Conservation (phyloP, 2,113 vertebrate species). For the Xenopus laevis region DNA sequence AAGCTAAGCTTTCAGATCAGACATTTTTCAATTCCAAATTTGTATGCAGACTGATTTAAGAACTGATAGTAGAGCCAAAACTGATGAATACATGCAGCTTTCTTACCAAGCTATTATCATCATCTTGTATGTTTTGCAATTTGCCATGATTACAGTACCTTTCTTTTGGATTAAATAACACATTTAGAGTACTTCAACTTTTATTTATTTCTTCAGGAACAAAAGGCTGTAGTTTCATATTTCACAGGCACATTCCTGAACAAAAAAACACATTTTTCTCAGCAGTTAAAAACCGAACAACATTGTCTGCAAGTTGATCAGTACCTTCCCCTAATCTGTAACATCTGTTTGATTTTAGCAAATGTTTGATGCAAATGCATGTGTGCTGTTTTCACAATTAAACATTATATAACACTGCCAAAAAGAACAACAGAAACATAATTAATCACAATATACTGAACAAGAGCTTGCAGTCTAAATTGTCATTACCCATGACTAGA, state of each 20-base stretch:
- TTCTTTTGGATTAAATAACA: background rate
- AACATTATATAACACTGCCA: background rate
- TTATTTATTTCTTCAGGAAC: too few species aligned
- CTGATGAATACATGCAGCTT: too few species aligned
- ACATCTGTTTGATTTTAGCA: background rate
- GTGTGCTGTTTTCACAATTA: background rate
- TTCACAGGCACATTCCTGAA: too few species aligned
- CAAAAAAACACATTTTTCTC: too few species aligned
- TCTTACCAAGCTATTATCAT: too few species aligned
- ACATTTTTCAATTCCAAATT: too few species aligned
- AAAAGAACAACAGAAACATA: background rate
- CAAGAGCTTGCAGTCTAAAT: constrained; percentile 9
- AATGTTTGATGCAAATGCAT: background rate
- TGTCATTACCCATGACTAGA: background rate
- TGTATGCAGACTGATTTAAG: too few species aligned
- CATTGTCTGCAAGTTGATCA: background rate
- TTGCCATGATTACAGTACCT: background rate
- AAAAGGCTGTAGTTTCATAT: too few species aligned
- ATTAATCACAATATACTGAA: background rate
- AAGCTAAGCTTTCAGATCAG: too few species aligned
- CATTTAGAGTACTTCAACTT: too few species aligned
- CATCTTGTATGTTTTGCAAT: background rate
- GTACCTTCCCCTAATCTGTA: background rate
- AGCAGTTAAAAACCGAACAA: background rate
- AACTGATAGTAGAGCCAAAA: too few species aligned